Evolutionary conservation across 2,113 vertebrate species (phyloP).

Genomic region (Callipepla squamata): DNA sequence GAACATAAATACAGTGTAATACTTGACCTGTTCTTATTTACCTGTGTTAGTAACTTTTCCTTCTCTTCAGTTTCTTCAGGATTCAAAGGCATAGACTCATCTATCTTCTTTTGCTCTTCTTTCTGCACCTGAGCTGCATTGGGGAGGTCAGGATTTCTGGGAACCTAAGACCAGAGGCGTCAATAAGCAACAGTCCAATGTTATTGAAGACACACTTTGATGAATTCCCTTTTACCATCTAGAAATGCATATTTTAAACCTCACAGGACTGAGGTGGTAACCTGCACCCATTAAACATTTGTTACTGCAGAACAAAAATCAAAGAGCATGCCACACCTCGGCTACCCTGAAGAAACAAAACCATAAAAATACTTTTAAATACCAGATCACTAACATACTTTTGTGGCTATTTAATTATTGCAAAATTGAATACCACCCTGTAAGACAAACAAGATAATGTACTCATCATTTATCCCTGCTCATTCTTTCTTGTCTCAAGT

Average conservation of each 20-base stretch:
- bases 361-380: background rate
- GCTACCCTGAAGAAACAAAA: background rate
- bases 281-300: background rate
- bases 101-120: constrained; percentile 90
- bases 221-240: background rate
- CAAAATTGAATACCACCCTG: background rate
- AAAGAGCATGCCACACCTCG: background rate
- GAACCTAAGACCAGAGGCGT: constrained; percentile 77
- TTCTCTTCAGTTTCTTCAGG: constrained; percentile 88
- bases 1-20: background rate
- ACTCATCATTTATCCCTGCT: background rate
- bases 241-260: background rate
- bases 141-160: constrained; percentile 85
- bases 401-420: background rate
- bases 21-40: constrained; percentile 42
- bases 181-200: constrained; percentile 10
- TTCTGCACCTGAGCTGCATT: constrained; percentile 86
- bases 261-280: background rate
- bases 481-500: background rate
- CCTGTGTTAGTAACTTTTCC: constrained; percentile 89
- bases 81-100: constrained; percentile 85
- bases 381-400: background rate
- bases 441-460: background rate
- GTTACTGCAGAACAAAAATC: background rate
- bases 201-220: background rate